Evolutionary conservation across 2,113 vertebrate species (phyloP).

Genomic region (Mugil cephalus): DNA sequence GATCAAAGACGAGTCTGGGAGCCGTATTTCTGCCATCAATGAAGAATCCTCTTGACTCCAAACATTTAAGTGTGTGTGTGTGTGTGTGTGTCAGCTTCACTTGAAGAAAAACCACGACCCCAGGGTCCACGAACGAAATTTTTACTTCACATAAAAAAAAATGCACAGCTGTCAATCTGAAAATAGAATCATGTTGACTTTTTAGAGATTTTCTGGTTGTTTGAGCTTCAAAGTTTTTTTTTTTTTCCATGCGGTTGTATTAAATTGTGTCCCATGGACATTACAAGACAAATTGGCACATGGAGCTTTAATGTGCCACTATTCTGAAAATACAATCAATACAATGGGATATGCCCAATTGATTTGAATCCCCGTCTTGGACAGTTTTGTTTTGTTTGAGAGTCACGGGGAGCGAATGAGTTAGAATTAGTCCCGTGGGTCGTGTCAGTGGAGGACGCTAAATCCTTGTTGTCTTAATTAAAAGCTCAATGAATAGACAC

Average conservation of each 20-base stretch:
- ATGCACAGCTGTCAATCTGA: constrained; percentile 11
- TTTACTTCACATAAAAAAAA: constrained; percentile 31
- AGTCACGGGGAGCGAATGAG: constrained; percentile 49
- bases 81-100: constrained; percentile 11
- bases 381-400: constrained; percentile 47
- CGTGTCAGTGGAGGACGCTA: constrained; percentile 58
- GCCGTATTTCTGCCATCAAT: constrained; percentile 44
- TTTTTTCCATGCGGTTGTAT: neutral
- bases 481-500: constrained; percentile 55
- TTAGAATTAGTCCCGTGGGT: constrained; percentile 61
- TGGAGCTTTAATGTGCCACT: constrained; percentile 21
- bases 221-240: constrained; percentile 6
- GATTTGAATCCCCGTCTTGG: constrained; percentile 39
- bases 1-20: constrained; percentile 67
- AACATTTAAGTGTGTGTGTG: neutral
- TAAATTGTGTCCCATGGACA: constrained; percentile 5
- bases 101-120: constrained; percentile 5
- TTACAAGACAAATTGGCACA: constrained; percentile 20
- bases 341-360: constrained; percentile 40
- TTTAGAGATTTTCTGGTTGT: neutral
- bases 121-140: constrained; percentile 28
- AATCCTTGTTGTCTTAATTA: constrained; percentile 81
- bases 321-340: constrained; percentile 33
- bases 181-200: constrained; percentile 26
- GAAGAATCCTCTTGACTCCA: constrained; percentile 34